Conservation (phyloP, 2,113 vertebrate species). For the Megaceryle torquata region DNA sequence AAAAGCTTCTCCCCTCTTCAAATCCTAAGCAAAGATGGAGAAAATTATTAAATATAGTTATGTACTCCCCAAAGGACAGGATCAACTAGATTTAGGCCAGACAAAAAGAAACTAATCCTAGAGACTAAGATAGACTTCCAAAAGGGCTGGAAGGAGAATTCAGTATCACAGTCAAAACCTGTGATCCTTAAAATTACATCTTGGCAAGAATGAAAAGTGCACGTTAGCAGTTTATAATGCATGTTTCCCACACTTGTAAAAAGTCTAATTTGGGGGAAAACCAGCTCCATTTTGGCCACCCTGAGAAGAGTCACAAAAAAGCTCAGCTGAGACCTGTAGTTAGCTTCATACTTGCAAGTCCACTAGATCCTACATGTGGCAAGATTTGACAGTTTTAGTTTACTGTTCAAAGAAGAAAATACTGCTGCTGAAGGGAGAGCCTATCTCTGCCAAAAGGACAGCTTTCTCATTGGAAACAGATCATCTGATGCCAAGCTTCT, state of each 20-base stretch:
- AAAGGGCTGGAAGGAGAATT: neutral
- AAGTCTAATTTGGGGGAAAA: neutral
- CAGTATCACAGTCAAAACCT: neutral
- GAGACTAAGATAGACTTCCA: neutral
- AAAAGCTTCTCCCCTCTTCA: neutral
- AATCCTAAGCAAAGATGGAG: neutral
- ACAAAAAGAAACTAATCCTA: neutral
- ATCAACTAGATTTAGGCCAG: neutral
- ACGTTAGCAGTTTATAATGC: neutral
- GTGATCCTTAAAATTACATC: neutral
- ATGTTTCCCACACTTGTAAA: neutral
- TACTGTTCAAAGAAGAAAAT: neutral
- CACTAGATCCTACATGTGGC: neutral
- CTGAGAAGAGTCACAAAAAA: neutral
- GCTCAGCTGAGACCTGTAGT: neutral
- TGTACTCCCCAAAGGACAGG: neutral
- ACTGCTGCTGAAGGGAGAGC: neutral
- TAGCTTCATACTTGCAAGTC: neutral
- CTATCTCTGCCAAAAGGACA: neutral
- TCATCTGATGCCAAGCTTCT: neutral
- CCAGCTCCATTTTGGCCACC: neutral
- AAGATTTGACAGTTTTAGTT: neutral
- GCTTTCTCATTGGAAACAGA: neutral
- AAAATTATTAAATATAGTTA: neutral
- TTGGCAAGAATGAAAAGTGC: neutral